Evolutionary conservation across 1,140 invertebrate genomes (phyloP).

Genomic region (Oscheius sp.): DNA sequence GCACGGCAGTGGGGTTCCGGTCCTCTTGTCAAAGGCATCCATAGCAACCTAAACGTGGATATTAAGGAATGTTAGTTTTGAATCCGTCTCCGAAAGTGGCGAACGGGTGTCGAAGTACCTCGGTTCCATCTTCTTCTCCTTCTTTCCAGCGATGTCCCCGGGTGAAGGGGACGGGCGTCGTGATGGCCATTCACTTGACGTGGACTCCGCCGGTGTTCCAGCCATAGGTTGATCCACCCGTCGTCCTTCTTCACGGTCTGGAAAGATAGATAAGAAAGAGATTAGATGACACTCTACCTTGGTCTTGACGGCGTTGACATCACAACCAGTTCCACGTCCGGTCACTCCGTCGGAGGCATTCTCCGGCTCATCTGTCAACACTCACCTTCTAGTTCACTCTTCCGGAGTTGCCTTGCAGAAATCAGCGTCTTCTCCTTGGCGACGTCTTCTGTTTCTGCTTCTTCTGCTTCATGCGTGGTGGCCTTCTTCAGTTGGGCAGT

Average conservation of each 20-base stretch:
- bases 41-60: slow-evolving; percentile 73
- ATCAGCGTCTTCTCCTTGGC: too few relatives aligned
- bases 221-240: slow-evolving; percentile 91
- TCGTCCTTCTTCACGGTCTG: slow-evolving; percentile 78
- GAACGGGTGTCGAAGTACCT: slow-evolving; percentile 86
- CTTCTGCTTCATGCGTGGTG: too few relatives aligned
- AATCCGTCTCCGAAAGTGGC: slow-evolving; percentile 82
- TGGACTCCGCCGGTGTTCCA: slow-evolving; percentile 96
- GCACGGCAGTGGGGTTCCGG: slow-evolving; percentile 82
- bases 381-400: too few relatives aligned
- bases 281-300: not conserved
- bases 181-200: slow-evolving; percentile 91
- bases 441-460: too few relatives aligned
- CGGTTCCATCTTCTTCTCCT: slow-evolving; percentile 86
- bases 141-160: slow-evolving; percentile 82
- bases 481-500: too few relatives aligned
- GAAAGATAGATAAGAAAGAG: not conserved
- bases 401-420: too few relatives aligned
- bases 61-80: slow-evolving; percentile 64
- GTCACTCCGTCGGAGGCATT: slow-evolving; percentile 81
- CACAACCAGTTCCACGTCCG: slow-evolving; percentile 78
- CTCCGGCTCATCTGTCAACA: slow-evolving; percentile 33
- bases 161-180: slow-evolving; percentile 86
- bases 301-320: slow-evolving; percentile 73
- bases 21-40: slow-evolving; percentile 86